Percentiles rank a stretch among this genome's conserved stretches.
Evolutionary conservation across 2,888 invertebrate genomes (phyloP).

Genomic region (Perizoma affinitatum): DNA sequence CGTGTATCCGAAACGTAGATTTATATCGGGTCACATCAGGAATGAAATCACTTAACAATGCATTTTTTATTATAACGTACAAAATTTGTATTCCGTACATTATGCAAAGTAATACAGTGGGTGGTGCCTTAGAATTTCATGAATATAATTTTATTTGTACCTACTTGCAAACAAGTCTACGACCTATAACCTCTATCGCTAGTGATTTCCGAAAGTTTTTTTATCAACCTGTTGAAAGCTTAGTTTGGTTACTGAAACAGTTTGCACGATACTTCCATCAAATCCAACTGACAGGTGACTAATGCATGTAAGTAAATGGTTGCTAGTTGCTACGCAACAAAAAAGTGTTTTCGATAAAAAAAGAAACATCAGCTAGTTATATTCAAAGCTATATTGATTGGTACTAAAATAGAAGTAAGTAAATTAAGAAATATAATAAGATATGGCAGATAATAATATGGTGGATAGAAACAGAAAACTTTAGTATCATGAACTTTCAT

Average conservation of each 20-base stretch:
- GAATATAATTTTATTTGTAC: constrained; percentile 54
- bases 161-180: constrained; percentile 14
- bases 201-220: constrained; percentile 30
- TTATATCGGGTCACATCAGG: constrained; percentile 62
- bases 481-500: constrained; percentile 32
- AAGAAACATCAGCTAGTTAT: no score
- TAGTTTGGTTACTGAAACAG: constrained; percentile 12
- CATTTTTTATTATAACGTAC: constrained; percentile 60
- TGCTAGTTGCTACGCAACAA: constrained; percentile 38
- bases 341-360: constrained; percentile 33
- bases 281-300: constrained; percentile 66
- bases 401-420: constrained; percentile 3
- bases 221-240: constrained; percentile 62
- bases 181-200: constrained; percentile 22
- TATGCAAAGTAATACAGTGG: constrained; percentile 74
- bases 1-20: constrained; percentile 51
- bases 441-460: background rate
- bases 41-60: constrained; percentile 70
- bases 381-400: constrained; percentile 18
- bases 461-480: constrained; percentile 21
- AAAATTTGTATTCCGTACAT: constrained; percentile 73
- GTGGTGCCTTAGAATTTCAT: constrained; percentile 73
- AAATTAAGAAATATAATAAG: constrained; percentile 31
- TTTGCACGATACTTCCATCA: constrained; percentile 26
- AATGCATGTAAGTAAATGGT: constrained; percentile 64